Conservation (phyloP, 1,140 invertebrate species). For the Druon quercuslanigerum region DNA sequence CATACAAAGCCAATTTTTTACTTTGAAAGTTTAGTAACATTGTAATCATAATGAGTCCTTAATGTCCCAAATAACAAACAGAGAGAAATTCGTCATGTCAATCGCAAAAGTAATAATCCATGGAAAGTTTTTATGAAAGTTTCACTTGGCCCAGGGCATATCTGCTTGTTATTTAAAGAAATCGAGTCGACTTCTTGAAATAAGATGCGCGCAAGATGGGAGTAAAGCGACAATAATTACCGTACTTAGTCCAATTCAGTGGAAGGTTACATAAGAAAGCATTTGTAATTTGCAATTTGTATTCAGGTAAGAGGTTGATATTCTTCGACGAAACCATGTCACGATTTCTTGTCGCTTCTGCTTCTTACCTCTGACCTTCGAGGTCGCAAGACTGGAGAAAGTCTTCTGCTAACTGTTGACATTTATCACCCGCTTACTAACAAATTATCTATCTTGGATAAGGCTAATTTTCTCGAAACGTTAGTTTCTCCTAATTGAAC, state of each 20-base stretch:
- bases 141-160: background rate
- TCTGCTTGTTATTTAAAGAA: constrained; percentile 2
- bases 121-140: constrained; percentile 13
- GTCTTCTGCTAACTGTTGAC: background rate
- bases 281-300: background rate
- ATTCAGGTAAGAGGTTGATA: background rate
- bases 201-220: background rate
- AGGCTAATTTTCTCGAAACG: background rate
- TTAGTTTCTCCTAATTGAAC: background rate
- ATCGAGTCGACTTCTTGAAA: background rate
- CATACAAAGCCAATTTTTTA: no score
- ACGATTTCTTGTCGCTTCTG: constrained; percentile 17
- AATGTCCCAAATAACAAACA: no score
- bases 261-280: background rate
- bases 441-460: constrained; percentile 18
- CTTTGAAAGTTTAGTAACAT: background rate
- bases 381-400: background rate
- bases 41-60: background rate
- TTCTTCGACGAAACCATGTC: constrained; percentile 14
- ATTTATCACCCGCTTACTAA: constrained; percentile 9
- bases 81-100: background rate
- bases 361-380: constrained; percentile 21
- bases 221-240: constrained; percentile 3
- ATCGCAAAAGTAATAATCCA: background rate
- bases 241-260: constrained; percentile 10